Conservation (phyloP, 2,888 invertebrate species). For the Ophioninae sp. region DNA sequence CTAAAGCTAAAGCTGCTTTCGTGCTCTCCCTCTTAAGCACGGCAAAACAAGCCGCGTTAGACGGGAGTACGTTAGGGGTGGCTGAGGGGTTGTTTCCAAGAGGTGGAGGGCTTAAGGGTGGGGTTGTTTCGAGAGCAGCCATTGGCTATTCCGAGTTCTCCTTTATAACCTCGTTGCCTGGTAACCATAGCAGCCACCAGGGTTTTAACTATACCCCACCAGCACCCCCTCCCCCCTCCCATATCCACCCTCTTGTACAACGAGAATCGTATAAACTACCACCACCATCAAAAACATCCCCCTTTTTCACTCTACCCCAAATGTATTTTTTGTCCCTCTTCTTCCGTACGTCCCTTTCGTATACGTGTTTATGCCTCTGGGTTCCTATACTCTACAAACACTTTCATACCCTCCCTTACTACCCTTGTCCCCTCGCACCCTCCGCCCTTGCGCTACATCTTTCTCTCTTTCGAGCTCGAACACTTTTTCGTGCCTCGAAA, state of each 20-base stretch:
- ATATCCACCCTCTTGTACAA: slow-evolving; percentile 61
- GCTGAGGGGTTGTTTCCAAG: not conserved
- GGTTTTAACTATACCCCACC: slow-evolving; percentile 57
- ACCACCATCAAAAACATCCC: slow-evolving; percentile 61
- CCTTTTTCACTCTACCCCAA: slow-evolving; percentile 6
- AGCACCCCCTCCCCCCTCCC: slow-evolving; percentile 40
- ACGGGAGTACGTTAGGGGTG: slow-evolving; percentile 64
- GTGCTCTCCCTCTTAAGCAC: slow-evolving; percentile 76
- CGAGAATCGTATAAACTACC: slow-evolving; percentile 67
- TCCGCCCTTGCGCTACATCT: too few relatives aligned
- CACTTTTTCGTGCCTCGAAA: slow-evolving; percentile 3
- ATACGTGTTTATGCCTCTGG: slow-evolving; percentile 23
- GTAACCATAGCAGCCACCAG: slow-evolving; percentile 72
- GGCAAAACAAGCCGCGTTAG: slow-evolving; percentile 79
- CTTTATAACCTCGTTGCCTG: slow-evolving; percentile 80
- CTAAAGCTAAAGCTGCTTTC: slow-evolving; percentile 79
- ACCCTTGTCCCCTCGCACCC: slow-evolving; percentile 17
- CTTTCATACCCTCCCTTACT: slow-evolving; percentile 36
- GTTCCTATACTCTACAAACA: slow-evolving; percentile 44
- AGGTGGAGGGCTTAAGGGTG: slow-evolving; percentile 64
- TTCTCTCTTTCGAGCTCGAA: slow-evolving; percentile 1
- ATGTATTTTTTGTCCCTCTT: slow-evolving; percentile 30
- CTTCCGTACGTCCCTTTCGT: slow-evolving; percentile 40
- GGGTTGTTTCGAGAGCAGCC: slow-evolving; percentile 79
- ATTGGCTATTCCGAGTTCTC: slow-evolving; percentile 79